These are phyloP conservation scores for Xiphorhynchus elegans DNA, from an alignment of 2,113 vertebrate species.

Conservation along the genomic window DNA sequence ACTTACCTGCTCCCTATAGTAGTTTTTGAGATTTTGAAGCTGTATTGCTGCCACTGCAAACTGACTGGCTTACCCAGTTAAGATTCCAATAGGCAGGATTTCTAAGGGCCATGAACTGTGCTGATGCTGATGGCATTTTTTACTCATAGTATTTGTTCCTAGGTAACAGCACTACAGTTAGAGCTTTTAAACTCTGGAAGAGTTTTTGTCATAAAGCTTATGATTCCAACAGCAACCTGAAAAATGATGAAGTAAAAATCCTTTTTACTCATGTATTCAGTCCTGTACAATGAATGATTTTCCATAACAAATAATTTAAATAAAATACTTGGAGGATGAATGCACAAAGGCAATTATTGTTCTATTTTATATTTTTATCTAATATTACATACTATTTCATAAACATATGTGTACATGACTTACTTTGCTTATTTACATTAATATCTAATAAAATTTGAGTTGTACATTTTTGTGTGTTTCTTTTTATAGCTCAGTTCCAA, in stretches of 20 bases:
- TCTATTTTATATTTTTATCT: neutral
- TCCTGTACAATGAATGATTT: neutral
- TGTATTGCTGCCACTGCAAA: neutral
- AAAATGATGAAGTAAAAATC: neutral
- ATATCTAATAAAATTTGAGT: neutral
- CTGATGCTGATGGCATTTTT: neutral
- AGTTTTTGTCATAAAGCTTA: neutral
- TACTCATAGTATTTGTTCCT: neutral
- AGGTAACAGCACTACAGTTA: neutral
- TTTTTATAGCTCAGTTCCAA: constrained; percentile 89
- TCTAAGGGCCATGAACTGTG: neutral
- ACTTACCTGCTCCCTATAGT: accelerated
- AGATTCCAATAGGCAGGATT: neutral
- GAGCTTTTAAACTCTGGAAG: neutral
- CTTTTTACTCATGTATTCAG: neutral
- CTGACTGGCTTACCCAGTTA: neutral
- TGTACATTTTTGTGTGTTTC: constrained; percentile 31
- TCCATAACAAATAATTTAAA: neutral
- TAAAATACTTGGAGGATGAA: neutral
- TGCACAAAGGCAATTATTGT: neutral
- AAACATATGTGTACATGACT: neutral
- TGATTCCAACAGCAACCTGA: neutral
- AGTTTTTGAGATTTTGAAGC: neutral
- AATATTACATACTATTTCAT: neutral
- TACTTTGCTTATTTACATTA: neutral